Evolutionary conservation across 2,888 invertebrate genomes (phyloP), one percentile per base, ranked within the genome.

Genomic region (Andricus curvator): DNA sequence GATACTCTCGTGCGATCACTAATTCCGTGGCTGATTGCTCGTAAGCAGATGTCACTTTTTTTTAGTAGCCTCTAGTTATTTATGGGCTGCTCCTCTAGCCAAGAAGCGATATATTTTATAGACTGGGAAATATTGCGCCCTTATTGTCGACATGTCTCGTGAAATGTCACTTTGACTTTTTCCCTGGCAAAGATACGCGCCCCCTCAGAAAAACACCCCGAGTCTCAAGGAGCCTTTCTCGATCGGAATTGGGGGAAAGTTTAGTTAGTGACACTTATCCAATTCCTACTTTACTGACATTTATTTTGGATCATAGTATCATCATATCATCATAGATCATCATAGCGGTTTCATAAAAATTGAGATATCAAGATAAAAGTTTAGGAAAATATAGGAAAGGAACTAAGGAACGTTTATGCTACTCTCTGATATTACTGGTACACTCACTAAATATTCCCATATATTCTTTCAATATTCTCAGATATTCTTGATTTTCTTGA

Each of bases 11-110:
- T 64, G 25, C 29, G 17, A 64, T 64, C 25, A 6, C 22, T 64
- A 64, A 64, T 64, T 64, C 64, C 29, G 64, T 64, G 25, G 29
- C 64, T 64, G 64, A 64, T 64, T 64, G 64, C 64, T 64, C 15
- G 64, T 64, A 29, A 64, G 64, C 64, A 64, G 64, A 64, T 64
- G 64, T 29, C 64, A 64, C 64, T 64, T 64, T 64, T 56, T 56
- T 64, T 64, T 29, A 29, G 22, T 13, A 64, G 64, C 2, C 29
- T 64, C 29, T 29, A 4, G 25, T 64, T 64, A 64, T 64, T 64
- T 64, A 64, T 64, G 64, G 29, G 6, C 22, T 1, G 1, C 15
- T 64, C 13, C 64, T 64, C 29, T 1, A 29, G 22, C 64, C 64
- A 29, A 17, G 29, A 64, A 64, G 64, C 64, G 64, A 64, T 25